Percentiles rank a stretch among this genome's conserved stretches.
Evolutionary conservation across 1,140 invertebrate genomes (phyloP).

Genomic region (Oppia nitens): DNA sequence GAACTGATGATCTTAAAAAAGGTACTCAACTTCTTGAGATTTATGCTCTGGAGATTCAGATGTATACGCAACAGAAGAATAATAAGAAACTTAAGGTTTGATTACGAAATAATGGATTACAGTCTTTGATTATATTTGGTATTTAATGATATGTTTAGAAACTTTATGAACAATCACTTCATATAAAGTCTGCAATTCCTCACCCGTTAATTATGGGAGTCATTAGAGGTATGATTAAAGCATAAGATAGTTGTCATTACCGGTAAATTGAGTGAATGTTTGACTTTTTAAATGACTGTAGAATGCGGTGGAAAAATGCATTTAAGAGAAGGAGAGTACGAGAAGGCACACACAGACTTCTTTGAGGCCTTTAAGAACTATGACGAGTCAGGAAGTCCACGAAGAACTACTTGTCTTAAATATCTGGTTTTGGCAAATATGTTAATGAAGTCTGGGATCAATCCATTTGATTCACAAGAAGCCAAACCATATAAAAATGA

Average conservation of each 20-base stretch:
- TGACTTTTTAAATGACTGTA: constrained; percentile 24
- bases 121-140: constrained; percentile 5
- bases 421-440: constrained; percentile 98
- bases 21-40: constrained; percentile 96
- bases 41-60: constrained; percentile 98
- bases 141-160: constrained; percentile 40
- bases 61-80: constrained; percentile 99
- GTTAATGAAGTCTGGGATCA: constrained; percentile 73
- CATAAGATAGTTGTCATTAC: constrained; percentile 1
- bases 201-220: constrained; percentile 99
- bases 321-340: constrained; percentile 91
- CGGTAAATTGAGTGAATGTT: background rate
- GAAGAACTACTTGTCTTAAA: constrained; percentile 92
- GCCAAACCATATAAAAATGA: constrained; percentile 99
- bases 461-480: constrained; percentile 99
- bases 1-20: constrained; percentile 98
- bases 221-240: constrained; percentile 61
- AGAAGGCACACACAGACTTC: constrained; percentile 97
- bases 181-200: constrained; percentile 98
- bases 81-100: constrained; percentile 86
- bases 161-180: constrained; percentile 92
- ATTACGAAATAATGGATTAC: background rate
- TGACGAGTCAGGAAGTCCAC: constrained; percentile 94
- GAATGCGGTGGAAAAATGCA: constrained; percentile 99
- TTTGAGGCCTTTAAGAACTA: constrained; percentile 99